Evolutionary conservation across 2,888 invertebrate genomes (phyloP).

Genomic region (Quadroppia sp.): DNA sequence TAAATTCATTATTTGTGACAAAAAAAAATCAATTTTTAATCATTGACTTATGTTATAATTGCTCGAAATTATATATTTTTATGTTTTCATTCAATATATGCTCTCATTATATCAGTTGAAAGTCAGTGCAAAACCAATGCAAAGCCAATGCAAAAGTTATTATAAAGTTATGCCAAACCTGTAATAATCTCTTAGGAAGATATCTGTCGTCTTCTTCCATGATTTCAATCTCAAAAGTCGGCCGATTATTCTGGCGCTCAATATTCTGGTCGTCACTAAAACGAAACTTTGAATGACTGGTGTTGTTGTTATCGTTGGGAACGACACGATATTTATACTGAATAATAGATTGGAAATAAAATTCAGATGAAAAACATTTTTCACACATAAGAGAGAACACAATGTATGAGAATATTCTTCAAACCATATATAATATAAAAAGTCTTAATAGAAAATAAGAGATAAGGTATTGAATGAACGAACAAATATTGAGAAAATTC

Average conservation of each 20-base stretch:
- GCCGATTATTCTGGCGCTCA: conserved; percentile 59
- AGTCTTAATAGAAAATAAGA: not conserved
- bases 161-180: conserved; percentile 58
- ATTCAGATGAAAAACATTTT: not conserved
- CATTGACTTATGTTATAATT: too few relatives aligned
- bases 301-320: conserved; percentile 10
- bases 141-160: not conserved
- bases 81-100: too few relatives aligned
- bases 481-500: not conserved
- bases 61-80: too few relatives aligned
- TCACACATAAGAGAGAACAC: not conserved
- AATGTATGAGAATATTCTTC: not conserved
- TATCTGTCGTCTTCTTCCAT: conserved; percentile 93
- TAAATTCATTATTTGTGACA: too few relatives aligned
- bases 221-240: conserved; percentile 90
- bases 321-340: conserved; percentile 26
- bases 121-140: conserved; percentile 57
- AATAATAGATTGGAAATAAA: not conserved
- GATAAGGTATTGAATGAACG: not conserved
- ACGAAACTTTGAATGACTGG: conserved; percentile 16
- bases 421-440: not conserved
- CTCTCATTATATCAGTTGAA: too few relatives aligned
- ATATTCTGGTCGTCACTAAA: conserved; percentile 23
- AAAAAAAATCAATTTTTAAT: too few relatives aligned
- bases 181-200: conserved; percentile 84